Evolutionary conservation across 2,888 invertebrate species (phyloP), one percentile per base, ranked within the genome.

Genomic region (Conistra vaccinii): DNA sequence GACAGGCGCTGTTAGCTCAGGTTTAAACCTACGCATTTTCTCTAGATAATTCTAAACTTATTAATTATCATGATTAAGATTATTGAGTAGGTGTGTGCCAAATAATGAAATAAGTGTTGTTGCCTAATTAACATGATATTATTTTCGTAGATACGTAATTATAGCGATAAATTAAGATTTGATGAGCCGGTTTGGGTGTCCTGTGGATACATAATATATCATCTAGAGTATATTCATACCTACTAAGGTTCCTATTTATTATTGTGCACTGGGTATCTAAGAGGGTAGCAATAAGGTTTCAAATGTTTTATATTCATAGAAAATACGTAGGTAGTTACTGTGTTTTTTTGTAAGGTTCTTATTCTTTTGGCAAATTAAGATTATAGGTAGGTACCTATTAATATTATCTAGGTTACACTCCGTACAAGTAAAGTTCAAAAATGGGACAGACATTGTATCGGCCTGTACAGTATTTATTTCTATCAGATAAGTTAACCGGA

Each of bases 111-210:
- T 62, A 45, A 20, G 7, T 9, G 9, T 42, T 2, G 5, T 61
- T 63, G 42, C 3, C 26, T 26, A 26, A 62, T 53, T 62, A 26
- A 35, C 42, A 63, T 76, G 17, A 39, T 76, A 39, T 23, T 20
- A n/a, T 53, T n/a, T 32, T 53, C 12, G 9, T 5, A 55, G 12
- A 53, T 17, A 51, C 10, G 17, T 42, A 12, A 71, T 14, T 71
- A 42, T 7, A 20, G 29, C 10, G 17, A 42, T 70, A n/a, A 53
- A 45, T 69, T 69, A 32, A n/a, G 32, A 42, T 67, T 32, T 32
- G 23, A 45, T n/a, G 17, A n/a, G 20, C 12, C n/a, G 14, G 32
- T 23, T 65, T 48, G 7, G 1, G 14, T 14, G 23, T 23, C 14
- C 45, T 5, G 4, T 29, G 45, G 29, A 14, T 14, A n/a, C n/a